Evolutionary conservation across 2,113 vertebrate species (phyloP), one percentile per base, ranked within the genome.

Genomic region (Protomyctophum bolini): DNA sequence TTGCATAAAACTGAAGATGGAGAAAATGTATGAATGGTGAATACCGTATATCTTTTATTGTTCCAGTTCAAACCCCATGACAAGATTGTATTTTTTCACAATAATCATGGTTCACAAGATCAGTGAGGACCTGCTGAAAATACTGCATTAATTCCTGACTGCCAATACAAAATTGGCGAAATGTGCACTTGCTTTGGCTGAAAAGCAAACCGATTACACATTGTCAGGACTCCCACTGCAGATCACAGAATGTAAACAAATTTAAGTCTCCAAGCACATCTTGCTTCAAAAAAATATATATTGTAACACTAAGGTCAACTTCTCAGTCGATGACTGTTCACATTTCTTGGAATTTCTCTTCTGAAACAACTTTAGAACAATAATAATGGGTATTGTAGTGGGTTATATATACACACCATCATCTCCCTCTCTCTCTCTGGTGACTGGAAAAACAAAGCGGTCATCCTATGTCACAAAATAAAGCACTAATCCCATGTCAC

Each of bases 381-480:
- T 21, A 45, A 60, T n/a, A 73, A 9, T 60, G 77, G 74, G 66
- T 58, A 52, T 61, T 51, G 66, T 59, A 73, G 58, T 66, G 70
- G 52, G 72, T 77, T n/a, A 66, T 74, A 80, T 72, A 29, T 7
- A 8, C 6, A 8, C 55, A 29, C 46, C 6, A 6, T 28, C 46
- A 52, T 12, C 33, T 61, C 56, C 7, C 3, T 14, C 51, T 67
- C 11, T 67, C 11, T 82, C 66, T 68, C 87, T 89, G 68, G 79
- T 15, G 87, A 84, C 10, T 63, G 67, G 11, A 52, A 2, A 15
- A 29, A 48, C 7, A 45, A 14, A 8, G 59, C 11, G 10, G 28
- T 8, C 10, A 0, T 59, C 6, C 29, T 56, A 10, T 2, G 14
- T 56, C 33, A 58, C 29, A 28, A 56, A 56, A 58, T 7, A 29